Evolutionary conservation across 2,113 vertebrate species (phyloP).

Genomic region (Lasiurus cinereus): DNA sequence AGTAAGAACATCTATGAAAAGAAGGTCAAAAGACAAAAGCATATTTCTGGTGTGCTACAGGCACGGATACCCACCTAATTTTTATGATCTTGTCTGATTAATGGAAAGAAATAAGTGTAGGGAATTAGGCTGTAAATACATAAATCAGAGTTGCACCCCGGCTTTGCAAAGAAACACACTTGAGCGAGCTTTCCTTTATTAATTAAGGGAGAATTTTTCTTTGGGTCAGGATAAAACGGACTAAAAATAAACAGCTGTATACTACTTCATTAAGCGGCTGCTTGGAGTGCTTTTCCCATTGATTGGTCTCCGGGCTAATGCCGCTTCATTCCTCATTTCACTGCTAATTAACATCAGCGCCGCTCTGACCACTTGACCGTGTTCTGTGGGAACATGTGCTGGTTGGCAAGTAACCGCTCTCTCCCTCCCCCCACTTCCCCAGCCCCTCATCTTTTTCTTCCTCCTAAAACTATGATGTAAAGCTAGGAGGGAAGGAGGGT

Average conservation of each 20-base stretch:
- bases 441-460: background rate
- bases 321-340: constrained; percentile 95
- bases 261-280: constrained; percentile 92
- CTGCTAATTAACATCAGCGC: constrained; percentile 93
- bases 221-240: constrained; percentile 83
- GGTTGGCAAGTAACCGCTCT: constrained; percentile 85
- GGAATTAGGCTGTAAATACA: constrained; percentile 65
- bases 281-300: constrained; percentile 97
- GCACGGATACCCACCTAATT: constrained; percentile 72
- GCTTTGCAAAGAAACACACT: constrained; percentile 78
- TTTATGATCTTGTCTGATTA: constrained; percentile 63
- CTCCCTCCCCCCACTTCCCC: background rate
- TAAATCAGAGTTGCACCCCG: constrained; percentile 61
- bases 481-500: constrained; percentile 35
- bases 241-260: constrained; percentile 94
- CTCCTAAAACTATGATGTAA: constrained; percentile 82
- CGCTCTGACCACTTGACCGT: constrained; percentile 91
- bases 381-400: constrained; percentile 87
- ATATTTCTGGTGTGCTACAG: constrained; percentile 31
- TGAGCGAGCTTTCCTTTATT: constrained; percentile 63
- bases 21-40: background rate
- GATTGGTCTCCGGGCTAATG: constrained; percentile 97
- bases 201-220: constrained; percentile 81
- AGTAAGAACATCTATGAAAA: background rate
- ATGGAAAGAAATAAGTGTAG: constrained; percentile 66